Evolutionary conservation across 2,888 invertebrate genomes (phyloP).

Genomic region (Smittia sp.): DNA sequence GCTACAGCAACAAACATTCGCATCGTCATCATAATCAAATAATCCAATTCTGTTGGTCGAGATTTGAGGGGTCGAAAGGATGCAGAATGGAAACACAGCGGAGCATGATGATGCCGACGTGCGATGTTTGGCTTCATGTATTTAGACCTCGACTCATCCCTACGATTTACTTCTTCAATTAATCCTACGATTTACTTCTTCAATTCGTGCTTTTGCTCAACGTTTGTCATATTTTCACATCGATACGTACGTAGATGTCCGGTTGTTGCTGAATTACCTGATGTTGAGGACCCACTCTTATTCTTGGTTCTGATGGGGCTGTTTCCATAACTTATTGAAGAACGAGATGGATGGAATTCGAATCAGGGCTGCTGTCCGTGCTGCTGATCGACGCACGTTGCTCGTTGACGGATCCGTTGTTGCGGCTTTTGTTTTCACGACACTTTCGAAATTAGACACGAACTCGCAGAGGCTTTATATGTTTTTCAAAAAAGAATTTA

Average conservation of each 20-base stretch:
- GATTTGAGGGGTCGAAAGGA: not conserved
- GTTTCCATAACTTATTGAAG: slow-evolving; percentile 43
- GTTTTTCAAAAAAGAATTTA: not conserved
- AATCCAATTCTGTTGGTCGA: not conserved
- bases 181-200: too few relatives aligned
- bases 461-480: too few relatives aligned
- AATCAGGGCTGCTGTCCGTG: slow-evolving; percentile 34
- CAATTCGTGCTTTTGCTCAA: not conserved
- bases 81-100: not conserved
- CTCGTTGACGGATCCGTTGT: slow-evolving; percentile 41
- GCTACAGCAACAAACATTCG: not conserved
- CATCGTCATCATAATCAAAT: slow-evolving; percentile 25
- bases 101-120: too few relatives aligned
- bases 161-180: too few relatives aligned
- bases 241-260: slow-evolving; percentile 23
- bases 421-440: slow-evolving; percentile 34
- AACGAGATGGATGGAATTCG: slow-evolving; percentile 31
- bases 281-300: slow-evolving; percentile 74
- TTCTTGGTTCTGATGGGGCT: slow-evolving; percentile 73
- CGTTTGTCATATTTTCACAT: not conserved
- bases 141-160: too few relatives aligned
- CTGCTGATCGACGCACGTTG: slow-evolving; percentile 37
- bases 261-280: slow-evolving; percentile 58
- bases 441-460: slow-evolving; percentile 2
- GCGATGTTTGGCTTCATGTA: too few relatives aligned